A percentile compares a stretch with the other conserved stretches of the same genome.
Conservation (phyloP, 2,888 invertebrate genomes). For the Drosophila parthenogenetica region DNA sequence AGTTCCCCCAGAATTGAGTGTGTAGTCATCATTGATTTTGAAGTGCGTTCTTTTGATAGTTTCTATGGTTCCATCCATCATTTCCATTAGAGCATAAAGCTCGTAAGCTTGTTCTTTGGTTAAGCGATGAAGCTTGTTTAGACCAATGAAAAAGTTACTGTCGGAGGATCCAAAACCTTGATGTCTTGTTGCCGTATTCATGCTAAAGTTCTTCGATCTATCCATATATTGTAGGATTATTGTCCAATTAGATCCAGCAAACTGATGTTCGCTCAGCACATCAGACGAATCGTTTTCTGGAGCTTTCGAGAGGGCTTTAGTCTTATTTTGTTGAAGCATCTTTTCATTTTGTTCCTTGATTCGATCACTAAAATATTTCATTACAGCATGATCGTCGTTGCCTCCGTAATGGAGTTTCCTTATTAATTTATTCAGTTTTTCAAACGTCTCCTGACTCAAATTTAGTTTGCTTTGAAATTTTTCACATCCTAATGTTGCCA, state of each 20-base stretch:
- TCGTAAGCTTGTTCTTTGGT: not conserved
- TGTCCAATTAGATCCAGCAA: constrained; percentile 7
- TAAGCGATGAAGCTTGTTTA: constrained; percentile 5
- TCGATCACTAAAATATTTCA: not conserved
- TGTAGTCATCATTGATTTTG: not conserved
- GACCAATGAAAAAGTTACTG: constrained; percentile 13
- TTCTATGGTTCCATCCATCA: not conserved
- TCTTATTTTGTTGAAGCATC: too few relatives aligned
- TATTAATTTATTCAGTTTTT: not conserved
- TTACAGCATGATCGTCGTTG: not conserved
- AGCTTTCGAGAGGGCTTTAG: too few relatives aligned
- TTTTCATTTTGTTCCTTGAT: not conserved
- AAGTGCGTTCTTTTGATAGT: constrained; percentile 6
- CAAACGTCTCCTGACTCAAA: not conserved
- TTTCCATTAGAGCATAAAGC: constrained; percentile 12
- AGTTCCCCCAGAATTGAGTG: not conserved
- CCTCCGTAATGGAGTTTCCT: not conserved
- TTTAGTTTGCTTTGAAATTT: too few relatives aligned
- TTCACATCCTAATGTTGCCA: not conserved
- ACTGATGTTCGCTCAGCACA: constrained; percentile 3
- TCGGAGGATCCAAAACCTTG: constrained; percentile 1
- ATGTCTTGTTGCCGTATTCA: not conserved
- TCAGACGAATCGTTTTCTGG: not conserved
- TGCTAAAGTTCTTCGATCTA: constrained; percentile 2
- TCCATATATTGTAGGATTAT: constrained; percentile 11